A percentile compares a stretch with the other conserved stretches of the same genome.
phyloP scores from a whole-genome alignment of 2,113 vertebrate genomes.

The Paralichthys olivaceus region DNA sequence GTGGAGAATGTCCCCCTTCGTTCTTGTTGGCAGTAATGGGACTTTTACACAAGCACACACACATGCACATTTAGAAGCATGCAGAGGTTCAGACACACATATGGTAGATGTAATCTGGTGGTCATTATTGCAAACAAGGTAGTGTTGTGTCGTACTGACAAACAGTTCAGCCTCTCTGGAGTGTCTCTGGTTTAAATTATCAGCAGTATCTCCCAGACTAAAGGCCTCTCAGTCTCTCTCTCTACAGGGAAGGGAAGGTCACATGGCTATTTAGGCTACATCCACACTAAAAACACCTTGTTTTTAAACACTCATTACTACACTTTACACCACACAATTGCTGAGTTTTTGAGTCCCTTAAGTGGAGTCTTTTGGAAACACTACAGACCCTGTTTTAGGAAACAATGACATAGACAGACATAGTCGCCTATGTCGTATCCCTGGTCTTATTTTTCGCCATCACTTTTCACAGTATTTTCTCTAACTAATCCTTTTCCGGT shows the following conservation, averaged over 20 bases:
- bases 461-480: background rate
- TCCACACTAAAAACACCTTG: background rate
- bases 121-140: constrained; percentile 75
- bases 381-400: background rate
- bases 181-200: constrained; percentile 74
- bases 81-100: constrained; percentile 47
- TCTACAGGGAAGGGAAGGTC: constrained; percentile 35
- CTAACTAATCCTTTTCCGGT: background rate
- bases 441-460: background rate
- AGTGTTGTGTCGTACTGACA: constrained; percentile 67
- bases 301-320: background rate
- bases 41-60: constrained; percentile 31
- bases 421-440: background rate
- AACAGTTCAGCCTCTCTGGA: constrained; percentile 51
- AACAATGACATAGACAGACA: background rate
- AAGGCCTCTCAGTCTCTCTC: constrained; percentile 40
- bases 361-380: background rate
- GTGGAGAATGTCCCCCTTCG: constrained; percentile 44
- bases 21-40: constrained; percentile 48
- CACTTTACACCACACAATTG: background rate
- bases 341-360: background rate
- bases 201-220: constrained; percentile 49
- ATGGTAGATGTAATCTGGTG: constrained; percentile 66
- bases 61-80: constrained; percentile 24
- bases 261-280: constrained; percentile 15